Evolutionary conservation across 1,140 invertebrate genomes (phyloP).

Genomic region (Globodera rostochiensis): DNA sequence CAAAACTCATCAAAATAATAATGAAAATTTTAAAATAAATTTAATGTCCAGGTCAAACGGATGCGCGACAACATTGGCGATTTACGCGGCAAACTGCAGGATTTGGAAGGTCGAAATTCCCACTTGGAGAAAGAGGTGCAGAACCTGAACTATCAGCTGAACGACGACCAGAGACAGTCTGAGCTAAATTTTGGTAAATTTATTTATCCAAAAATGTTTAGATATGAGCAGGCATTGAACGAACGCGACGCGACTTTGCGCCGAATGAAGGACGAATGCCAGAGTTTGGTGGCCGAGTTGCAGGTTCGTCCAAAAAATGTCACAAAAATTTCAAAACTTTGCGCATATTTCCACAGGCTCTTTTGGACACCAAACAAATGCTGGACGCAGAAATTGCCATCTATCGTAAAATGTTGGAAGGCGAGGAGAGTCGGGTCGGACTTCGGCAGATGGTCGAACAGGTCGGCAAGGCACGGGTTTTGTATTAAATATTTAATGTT

Average conservation of each 20-base stretch:
- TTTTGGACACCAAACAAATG: conserved; percentile 68
- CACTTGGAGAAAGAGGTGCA: conserved; percentile 69
- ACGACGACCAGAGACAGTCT: conserved; percentile 65
- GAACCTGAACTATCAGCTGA: conserved; percentile 66
- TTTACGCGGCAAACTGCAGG: conserved; percentile 67
- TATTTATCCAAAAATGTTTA: conserved; percentile 9
- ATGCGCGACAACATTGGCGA: conserved; percentile 68
- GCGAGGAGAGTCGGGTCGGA: conserved; percentile 62
- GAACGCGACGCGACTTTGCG: conserved; percentile 64
- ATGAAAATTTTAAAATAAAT: no score
- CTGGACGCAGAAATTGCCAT: conserved; percentile 65
- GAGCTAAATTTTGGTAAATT: conserved; percentile 49
- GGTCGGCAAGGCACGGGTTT: conserved; percentile 56
- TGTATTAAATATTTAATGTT: neutral
- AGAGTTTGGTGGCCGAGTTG: conserved; percentile 66
- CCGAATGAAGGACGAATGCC: conserved; percentile 65
- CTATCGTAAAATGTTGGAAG: conserved; percentile 64
- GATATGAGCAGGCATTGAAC: conserved; percentile 64
- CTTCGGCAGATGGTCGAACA: conserved; percentile 66
- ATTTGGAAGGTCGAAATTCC: conserved; percentile 69
- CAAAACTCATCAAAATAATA: no score
- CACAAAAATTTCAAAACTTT: neutral
- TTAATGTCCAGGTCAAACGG: conserved; percentile 64
- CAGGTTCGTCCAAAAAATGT: conserved; percentile 13
- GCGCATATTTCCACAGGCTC: conserved; percentile 45